A percentile compares a stretch with the other conserved stretches of the same genome.
These are phyloP conservation scores for Nudaria mundana DNA, from an alignment of 2,888 invertebrate species.

Conservation along the genomic window DNA sequence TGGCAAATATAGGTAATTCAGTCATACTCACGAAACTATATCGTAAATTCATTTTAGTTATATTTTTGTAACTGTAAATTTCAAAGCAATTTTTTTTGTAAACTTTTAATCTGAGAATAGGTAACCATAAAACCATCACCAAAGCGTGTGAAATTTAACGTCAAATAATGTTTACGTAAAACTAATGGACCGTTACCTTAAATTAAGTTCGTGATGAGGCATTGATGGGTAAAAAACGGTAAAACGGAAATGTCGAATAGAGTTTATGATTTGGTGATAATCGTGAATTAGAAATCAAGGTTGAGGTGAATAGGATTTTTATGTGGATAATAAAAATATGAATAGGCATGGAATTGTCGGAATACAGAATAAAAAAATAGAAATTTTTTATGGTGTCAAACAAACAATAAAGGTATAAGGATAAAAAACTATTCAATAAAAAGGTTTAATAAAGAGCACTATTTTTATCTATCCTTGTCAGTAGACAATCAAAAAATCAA, in stretches of 20 bases:
- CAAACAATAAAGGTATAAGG: no score
- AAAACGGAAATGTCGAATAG: background rate
- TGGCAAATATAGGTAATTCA: no score
- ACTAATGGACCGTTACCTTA: background rate
- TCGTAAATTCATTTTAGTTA: no score
- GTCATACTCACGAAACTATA: no score
- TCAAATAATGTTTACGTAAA: background rate
- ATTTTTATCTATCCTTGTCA: no score
- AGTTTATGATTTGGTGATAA: constrained; percentile 1
- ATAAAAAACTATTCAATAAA: no score
- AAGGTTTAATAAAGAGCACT: no score
- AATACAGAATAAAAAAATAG: background rate
- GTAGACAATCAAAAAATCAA: no score
- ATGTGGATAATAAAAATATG: background rate
- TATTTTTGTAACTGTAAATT: no score
- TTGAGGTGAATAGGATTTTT: background rate
- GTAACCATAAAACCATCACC: no score
- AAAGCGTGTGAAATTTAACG: background rate
- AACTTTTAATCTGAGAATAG: no score
- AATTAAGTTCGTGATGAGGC: background rate
- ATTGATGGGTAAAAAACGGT: background rate
- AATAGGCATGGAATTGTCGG: background rate
- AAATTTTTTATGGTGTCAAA: background rate
- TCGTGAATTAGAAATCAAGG: background rate
- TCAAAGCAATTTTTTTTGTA: no score